Evolutionary conservation across 2,888 invertebrate genomes (phyloP), one percentile per base, ranked within the genome.

Genomic region (Encarsia formosa): DNA sequence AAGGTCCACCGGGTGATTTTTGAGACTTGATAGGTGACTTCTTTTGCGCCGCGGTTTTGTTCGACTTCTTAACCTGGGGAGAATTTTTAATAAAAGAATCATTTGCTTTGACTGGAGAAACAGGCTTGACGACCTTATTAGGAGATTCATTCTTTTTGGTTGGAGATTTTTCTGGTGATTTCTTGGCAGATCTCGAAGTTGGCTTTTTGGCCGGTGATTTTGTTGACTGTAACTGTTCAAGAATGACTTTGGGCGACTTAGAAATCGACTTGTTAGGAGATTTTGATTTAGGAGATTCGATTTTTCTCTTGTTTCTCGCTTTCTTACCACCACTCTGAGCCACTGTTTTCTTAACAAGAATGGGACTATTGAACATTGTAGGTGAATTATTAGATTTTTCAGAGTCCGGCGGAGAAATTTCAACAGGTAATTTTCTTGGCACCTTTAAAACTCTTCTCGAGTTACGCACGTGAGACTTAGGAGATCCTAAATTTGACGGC

Each of bases 401-500:
- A 3, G 59, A 64, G 1, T 57, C 49, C 2, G 49, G 43, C 0
- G 65, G 61, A 4, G 65, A 65, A 4, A 61, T 58, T 9, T 22
- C 35, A 19, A 48, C 51, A 1, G 61, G 55, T 13, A 69, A 54
- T 24, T 65, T 70, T 41, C 64, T 56, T 19, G 66, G 64, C 1
- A 62, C 65, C 50, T 63, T 69, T 1, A 63, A 54, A 18, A 61
- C 24, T 15, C 55, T 55, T 3, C 57, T 19, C 16, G 64, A 56
- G 5, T 60, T 45, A 6, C 52, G 32, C 0, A 61, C 55, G 52
- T 62, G 65, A 4, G 61, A 63, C 24, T 67, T 67, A 6, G 67
- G 65, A n/a, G 68, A 66, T 6, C 62, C 60, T 4, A 65, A 52
- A 53, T 62, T 62, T 16, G 59, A 45, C 5, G 68, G 67, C 2